Evolutionary conservation across 2,797 vertebrate species (phyloP).

Genomic region (Erethizon dorsatum): DNA sequence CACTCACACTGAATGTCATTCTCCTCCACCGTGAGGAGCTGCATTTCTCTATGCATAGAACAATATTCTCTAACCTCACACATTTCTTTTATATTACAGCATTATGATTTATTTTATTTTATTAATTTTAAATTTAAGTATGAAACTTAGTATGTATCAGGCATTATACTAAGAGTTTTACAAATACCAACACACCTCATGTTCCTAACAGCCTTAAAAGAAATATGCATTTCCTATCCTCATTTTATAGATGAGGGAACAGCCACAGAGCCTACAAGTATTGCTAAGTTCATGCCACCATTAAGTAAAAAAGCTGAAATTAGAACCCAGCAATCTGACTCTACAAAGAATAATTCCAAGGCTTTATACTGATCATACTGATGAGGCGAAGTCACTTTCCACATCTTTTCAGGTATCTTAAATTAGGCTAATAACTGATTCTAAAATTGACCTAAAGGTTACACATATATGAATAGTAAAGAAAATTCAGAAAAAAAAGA

Average conservation of each 20-base stretch:
- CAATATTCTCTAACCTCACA: not conserved
- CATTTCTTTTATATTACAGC: not conserved
- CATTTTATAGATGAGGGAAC: not conserved
- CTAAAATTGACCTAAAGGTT: slow-evolving; percentile 43
- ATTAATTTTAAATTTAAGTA: not conserved
- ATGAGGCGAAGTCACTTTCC: not conserved
- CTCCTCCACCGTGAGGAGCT: not conserved
- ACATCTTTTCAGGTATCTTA: not conserved
- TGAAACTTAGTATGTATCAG: not conserved
- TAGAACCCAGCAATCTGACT: not conserved
- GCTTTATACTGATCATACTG: not conserved
- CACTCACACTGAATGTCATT: not conserved
- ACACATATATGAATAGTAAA: not conserved
- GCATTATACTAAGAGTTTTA: not conserved
- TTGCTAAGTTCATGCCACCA: not conserved
- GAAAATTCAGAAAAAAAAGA: fast-evolving
- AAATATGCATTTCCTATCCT: not conserved
- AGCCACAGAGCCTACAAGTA: not conserved
- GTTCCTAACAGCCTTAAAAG: not conserved
- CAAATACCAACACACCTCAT: not conserved
- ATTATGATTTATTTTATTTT: not conserved
- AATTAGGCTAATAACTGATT: not conserved
- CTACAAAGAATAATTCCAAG: not conserved
- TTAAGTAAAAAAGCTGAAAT: not conserved
- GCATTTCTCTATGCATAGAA: slow-evolving; percentile 3